phyloP scores from a whole-genome alignment of 2,113 vertebrate species.

The Strigops habroptila region DNA sequence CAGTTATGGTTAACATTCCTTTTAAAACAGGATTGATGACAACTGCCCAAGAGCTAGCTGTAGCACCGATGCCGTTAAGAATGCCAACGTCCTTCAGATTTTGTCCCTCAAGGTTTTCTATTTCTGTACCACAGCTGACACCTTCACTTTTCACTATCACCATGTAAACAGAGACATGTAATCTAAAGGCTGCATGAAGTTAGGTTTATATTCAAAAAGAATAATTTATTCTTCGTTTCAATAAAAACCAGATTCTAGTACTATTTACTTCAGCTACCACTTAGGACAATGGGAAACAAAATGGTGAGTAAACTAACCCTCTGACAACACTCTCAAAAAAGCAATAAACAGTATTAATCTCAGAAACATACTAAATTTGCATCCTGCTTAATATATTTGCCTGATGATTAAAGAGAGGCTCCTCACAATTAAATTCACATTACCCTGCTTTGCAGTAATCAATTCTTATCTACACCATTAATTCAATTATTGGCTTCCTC shows the following conservation, averaged over 20 bases:
- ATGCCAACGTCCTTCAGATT: background rate
- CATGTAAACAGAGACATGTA: background rate
- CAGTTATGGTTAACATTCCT: background rate
- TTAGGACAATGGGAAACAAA: background rate
- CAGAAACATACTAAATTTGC: background rate
- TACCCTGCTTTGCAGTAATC: background rate
- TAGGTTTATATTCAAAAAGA: background rate
- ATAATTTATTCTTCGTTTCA: background rate
- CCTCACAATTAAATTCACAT: constrained; percentile 1
- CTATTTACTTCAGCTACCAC: background rate
- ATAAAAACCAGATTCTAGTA: background rate
- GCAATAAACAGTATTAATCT: background rate
- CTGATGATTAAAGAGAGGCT: background rate
- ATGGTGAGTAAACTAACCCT: background rate
- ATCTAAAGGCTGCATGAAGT: background rate
- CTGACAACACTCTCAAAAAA: background rate
- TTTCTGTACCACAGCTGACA: constrained; percentile 26
- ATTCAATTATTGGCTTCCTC: background rate
- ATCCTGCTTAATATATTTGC: background rate
- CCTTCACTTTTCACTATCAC: background rate
- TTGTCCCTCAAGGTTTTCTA: constrained; percentile 23
- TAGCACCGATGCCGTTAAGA: background rate
- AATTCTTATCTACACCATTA: background rate
- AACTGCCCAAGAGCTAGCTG: background rate
- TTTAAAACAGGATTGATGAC: background rate